Percentiles rank a stretch among this genome's conserved stretches.
Conservation (phyloP, 2,888 invertebrate genomes). For the Brenthis hecate region DNA sequence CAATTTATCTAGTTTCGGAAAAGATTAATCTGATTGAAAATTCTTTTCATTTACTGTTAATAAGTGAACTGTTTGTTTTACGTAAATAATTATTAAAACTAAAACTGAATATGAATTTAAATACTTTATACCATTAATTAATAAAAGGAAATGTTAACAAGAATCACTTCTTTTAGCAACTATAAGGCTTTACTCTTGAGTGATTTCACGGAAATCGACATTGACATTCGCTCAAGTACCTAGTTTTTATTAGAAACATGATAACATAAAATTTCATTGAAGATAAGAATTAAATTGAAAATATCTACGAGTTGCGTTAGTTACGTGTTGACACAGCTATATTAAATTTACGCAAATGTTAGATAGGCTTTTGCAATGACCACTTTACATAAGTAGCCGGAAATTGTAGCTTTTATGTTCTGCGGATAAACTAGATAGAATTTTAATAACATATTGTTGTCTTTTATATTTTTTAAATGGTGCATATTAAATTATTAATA, state of each 20-base stretch:
- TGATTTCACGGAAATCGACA: constrained; percentile 56
- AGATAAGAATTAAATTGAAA: constrained; percentile 31
- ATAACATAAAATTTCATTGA: constrained; percentile 49
- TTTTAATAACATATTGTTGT: neutral
- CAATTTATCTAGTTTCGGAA: too few species aligned
- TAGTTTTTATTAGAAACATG: constrained; percentile 2
- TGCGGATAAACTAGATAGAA: constrained; percentile 9
- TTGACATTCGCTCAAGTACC: constrained; percentile 63
- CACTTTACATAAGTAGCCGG: constrained; percentile 41
- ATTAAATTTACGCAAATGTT: constrained; percentile 68
- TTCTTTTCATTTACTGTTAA: too few species aligned
- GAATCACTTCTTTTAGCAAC: neutral
- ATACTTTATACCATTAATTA: neutral
- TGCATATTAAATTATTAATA: too few species aligned
- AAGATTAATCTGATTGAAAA: too few species aligned
- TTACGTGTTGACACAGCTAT: constrained; percentile 58
- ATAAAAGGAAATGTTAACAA: neutral
- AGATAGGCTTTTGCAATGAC: constrained; percentile 53
- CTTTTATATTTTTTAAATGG: too few species aligned
- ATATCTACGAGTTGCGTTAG: constrained; percentile 56
- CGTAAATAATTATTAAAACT: too few species aligned
- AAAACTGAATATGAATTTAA: too few species aligned
- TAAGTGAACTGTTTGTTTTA: too few species aligned
- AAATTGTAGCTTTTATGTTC: constrained; percentile 22
- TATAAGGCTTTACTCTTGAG: constrained; percentile 38